Conservation (phyloP, 2,888 invertebrate genomes). For the Epiblema foenella region DNA sequence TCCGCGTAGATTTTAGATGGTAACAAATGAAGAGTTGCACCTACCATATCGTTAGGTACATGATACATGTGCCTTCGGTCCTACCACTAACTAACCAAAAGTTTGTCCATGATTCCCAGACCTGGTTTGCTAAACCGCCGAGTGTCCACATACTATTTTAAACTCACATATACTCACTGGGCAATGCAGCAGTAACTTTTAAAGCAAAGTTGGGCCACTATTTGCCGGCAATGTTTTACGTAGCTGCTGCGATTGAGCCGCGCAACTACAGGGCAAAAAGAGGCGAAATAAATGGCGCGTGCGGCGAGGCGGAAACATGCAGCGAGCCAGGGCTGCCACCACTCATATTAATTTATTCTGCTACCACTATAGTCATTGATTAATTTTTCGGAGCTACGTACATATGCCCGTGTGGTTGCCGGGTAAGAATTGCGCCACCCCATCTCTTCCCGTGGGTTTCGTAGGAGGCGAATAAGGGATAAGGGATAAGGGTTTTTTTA, state of each 20-base stretch:
- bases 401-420: too few species aligned
- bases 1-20: too few species aligned
- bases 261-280: conserved; percentile 16
- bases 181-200: conserved; percentile 7
- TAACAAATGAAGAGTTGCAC: too few species aligned
- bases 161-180: background rate
- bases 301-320: background rate
- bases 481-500: too few species aligned
- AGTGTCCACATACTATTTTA: background rate
- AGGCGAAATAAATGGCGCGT: conserved; percentile 23
- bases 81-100: background rate
- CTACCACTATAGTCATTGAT: too few species aligned
- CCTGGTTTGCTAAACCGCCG: background rate
- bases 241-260: conserved; percentile 16
- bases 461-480: too few species aligned
- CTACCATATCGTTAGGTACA: too few species aligned
- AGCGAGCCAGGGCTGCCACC: background rate
- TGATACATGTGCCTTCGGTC: too few species aligned
- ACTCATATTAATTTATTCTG: background rate
- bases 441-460: too few species aligned
- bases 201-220: background rate
- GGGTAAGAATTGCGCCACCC: too few species aligned
- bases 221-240: conserved; percentile 6
- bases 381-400: too few species aligned
- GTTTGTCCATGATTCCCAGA: background rate